These are phyloP conservation scores for Acanthisitta chloris DNA, from an alignment of 2,113 vertebrate species.

Conservation along the genomic window DNA sequence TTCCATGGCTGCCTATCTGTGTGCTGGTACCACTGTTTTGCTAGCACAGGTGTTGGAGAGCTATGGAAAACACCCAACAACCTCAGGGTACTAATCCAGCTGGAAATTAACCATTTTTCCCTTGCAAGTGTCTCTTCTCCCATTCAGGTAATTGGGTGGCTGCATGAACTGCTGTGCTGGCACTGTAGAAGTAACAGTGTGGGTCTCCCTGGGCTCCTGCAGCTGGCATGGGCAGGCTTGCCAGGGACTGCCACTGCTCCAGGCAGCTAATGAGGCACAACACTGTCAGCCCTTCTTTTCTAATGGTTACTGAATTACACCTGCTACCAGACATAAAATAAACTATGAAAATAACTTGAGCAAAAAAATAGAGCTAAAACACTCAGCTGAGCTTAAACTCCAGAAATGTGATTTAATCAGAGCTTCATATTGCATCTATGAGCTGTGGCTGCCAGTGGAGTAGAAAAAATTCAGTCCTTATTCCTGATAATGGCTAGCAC, in stretches of 20 bases:
- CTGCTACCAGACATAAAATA: neutral
- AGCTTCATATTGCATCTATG: neutral
- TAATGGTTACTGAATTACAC: neutral
- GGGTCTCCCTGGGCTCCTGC: neutral
- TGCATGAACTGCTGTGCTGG: neutral
- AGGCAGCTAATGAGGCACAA: slow-evolving; percentile 12
- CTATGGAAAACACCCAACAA: neutral
- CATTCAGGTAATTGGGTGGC: neutral
- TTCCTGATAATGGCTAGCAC: neutral
- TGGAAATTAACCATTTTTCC: neutral
- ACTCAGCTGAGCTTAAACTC: neutral
- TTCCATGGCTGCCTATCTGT: neutral
- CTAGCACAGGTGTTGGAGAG: neutral
- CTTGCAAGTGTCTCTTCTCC: neutral
- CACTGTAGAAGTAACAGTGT: accelerated
- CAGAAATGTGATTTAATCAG: neutral
- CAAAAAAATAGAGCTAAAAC: neutral
- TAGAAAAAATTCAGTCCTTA: neutral
- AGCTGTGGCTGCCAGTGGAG: neutral
- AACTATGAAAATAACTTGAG: neutral
- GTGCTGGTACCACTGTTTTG: neutral
- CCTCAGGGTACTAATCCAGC: neutral
- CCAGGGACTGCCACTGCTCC: accelerated
- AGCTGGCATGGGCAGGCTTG: neutral
- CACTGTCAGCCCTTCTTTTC: neutral